Evolutionary conservation across 2,797 vertebrate species (phyloP).

Genomic region (Periophthalmus magnuspinnatus): DNA sequence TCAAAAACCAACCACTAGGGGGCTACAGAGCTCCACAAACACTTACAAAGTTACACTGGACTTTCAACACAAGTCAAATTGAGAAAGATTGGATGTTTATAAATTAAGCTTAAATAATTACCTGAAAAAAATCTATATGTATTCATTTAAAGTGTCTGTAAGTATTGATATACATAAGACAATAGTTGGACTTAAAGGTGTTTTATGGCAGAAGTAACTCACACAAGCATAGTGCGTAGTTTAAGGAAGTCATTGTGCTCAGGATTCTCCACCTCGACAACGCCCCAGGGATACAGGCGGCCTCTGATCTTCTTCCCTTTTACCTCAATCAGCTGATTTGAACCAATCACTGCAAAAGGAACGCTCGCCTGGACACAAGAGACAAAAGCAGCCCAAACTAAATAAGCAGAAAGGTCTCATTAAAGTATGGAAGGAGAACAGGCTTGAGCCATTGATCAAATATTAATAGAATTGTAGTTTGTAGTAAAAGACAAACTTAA

Average conservation of each 20-base stretch:
- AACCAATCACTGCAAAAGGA: constrained; percentile 87
- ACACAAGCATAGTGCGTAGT: constrained; percentile 88
- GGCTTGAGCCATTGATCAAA: not conserved
- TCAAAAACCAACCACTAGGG: constrained; percentile 43
- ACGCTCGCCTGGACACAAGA: constrained; percentile 79
- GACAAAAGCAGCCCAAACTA: constrained; percentile 2
- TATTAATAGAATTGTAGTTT: not conserved
- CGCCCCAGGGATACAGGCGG: constrained; percentile 87
- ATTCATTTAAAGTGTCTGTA: too few species aligned
- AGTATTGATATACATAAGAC: not conserved
- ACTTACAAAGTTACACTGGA: too few species aligned
- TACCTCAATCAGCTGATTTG: constrained; percentile 91
- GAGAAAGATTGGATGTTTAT: too few species aligned
- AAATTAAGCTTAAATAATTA: too few species aligned
- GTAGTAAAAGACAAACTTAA: too few species aligned
- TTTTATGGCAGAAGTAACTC: constrained; percentile 63
- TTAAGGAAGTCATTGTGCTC: constrained; percentile 94
- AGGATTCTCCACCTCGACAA: constrained; percentile 90
- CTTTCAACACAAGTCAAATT: too few species aligned
- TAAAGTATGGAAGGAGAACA: not conserved
- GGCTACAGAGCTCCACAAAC: constrained; percentile 40
- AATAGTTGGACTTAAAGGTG: not conserved
- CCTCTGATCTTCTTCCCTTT: constrained; percentile 92
- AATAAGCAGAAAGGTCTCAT: not conserved
- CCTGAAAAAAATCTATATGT: too few species aligned